A percentile compares a stretch with the other conserved stretches of the same genome.
These are phyloP conservation scores for Aphelinus certus DNA, from an alignment of 1,140 invertebrate species.

Conservation along the genomic window DNA sequence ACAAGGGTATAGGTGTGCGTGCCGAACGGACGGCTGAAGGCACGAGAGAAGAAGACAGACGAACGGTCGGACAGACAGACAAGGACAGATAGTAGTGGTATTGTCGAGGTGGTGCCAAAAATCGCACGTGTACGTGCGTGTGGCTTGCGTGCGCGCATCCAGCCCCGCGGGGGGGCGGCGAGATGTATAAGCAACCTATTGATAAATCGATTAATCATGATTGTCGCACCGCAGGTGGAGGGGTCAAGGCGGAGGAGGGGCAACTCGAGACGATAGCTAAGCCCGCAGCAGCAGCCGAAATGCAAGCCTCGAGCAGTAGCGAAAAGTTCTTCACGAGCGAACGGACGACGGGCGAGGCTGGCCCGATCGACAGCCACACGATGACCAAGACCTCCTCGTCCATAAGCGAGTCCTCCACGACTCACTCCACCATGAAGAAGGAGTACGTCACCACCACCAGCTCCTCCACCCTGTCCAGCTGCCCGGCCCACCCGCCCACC, in stretches of 20 bases:
- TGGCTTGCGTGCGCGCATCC: neutral
- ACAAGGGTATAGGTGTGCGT: no score
- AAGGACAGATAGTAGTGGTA: slow-evolving; percentile 8
- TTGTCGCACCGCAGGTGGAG: slow-evolving; percentile 46
- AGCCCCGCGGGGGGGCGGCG: neutral
- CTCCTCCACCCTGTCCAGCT: slow-evolving; percentile 52
- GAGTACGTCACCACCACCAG: slow-evolving; percentile 59
- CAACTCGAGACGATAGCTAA: slow-evolving; percentile 49
- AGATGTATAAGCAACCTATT: slow-evolving; percentile 47
- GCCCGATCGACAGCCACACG: slow-evolving; percentile 47
- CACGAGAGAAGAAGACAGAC: no score
- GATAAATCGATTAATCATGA: slow-evolving; percentile 55
- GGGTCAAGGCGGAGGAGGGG: slow-evolving; percentile 44
- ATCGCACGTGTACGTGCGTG: slow-evolving; percentile 25
- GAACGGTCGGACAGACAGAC: neutral
- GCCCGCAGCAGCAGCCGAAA: slow-evolving; percentile 50
- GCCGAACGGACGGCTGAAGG: no score
- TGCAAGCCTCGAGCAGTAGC: slow-evolving; percentile 62
- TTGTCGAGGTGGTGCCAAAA: slow-evolving; percentile 39
- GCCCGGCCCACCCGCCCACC: slow-evolving; percentile 50
- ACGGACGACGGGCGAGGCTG: slow-evolving; percentile 51
- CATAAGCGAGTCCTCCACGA: slow-evolving; percentile 60
- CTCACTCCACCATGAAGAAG: slow-evolving; percentile 58
- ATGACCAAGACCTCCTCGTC: slow-evolving; percentile 62
- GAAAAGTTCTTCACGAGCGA: slow-evolving; percentile 61